Base-by-base conservation (phyloP, 2,797 vertebrate genomes). In the Ceryle rudis region DNA sequence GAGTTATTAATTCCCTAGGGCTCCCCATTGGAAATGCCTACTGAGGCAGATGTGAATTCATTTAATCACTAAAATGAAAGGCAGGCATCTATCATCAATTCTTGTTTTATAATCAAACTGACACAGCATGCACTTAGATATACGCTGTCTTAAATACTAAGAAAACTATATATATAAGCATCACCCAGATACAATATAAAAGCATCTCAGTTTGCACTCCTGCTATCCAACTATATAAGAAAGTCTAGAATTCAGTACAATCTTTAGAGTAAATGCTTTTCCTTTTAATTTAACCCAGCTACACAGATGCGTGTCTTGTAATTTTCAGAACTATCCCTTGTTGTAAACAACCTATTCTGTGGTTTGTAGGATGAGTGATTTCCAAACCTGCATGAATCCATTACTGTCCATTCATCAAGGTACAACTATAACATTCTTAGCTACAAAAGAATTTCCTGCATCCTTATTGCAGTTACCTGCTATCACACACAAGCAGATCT, bases 321-420 rank as follows among this genome's bases (percentile, higher is more conserved):
- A 70, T 89, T 79, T 86, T 84, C 60, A 86, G 60, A 86, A 77
- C 44, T 94, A 26, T 58, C 49, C 49, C 29, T 77, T 81, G 54
- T 95, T 81, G 64, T 93, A 93, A 96, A 74, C 92, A 44, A 90
- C 84, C 78, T 86, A 14, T 94, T 95, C 93, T 96, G 86, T 97
- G 94, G 90, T 95, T 97, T 97, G 74, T 95, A 95, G 96, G 94
- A 82, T 95, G 86, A 25, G 91, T 66, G 71, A 95, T 95, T 95
- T 95, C 95, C 94, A 96, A 89, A 95, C 67, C 93, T 94, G 90
- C 26, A 41, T 93, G 96, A 93, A 60, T 82, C 96, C 95, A 69
- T 90, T 95, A 93, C 90, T 74, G 95, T 89, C 92, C 74, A 55
- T 90, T 96, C 90, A n/a, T 94, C 95, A 96, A 97, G 92, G 95